Evolutionary conservation across 37 sponge, comb jelly and placozoan genomes (phyloP).

Genomic region (Cliona cf. orientalis): DNA sequence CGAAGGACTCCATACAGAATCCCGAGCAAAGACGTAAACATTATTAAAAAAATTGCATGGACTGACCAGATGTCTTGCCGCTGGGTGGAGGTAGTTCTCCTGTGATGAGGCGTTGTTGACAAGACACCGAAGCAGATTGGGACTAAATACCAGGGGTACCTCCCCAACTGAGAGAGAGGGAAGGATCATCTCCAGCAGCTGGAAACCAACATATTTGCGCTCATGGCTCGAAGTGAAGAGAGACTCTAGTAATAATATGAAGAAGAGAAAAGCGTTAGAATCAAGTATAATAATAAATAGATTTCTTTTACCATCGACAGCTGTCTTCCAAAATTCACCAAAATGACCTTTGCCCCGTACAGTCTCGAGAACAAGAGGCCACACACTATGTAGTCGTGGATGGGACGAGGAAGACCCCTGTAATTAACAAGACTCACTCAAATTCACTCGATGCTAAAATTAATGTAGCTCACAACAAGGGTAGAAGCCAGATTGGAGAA

Average conservation of each 20-base stretch:
- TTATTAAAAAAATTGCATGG: neutral
- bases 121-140: slow-evolving; percentile 50
- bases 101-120: slow-evolving; percentile 16
- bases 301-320: slow-evolving; percentile 59
- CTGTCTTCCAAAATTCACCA: slow-evolving; percentile 45
- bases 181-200: slow-evolving; percentile 48
- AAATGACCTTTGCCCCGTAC: slow-evolving; percentile 25
- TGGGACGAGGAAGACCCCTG: slow-evolving; percentile 42
- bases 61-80: slow-evolving; percentile 60
- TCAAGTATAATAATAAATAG: no score
- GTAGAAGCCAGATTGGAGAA: slow-evolving; percentile 17
- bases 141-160: slow-evolving; percentile 52
- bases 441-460: neutral
- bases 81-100: slow-evolving; percentile 33
- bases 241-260: no score
- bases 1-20: no score
- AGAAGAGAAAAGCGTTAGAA: no score
- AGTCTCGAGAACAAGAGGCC: slow-evolving; percentile 33
- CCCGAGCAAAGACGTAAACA: neutral
- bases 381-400: slow-evolving; percentile 64
- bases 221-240: slow-evolving; percentile 44
- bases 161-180: slow-evolving; percentile 47
- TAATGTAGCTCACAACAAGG: slow-evolving; percentile 19
- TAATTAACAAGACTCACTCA: neutral
- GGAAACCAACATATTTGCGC: slow-evolving; percentile 42